Base-by-base conservation (phyloP, 2,888 invertebrate genomes). In the Cephonodes hylas region DNA sequence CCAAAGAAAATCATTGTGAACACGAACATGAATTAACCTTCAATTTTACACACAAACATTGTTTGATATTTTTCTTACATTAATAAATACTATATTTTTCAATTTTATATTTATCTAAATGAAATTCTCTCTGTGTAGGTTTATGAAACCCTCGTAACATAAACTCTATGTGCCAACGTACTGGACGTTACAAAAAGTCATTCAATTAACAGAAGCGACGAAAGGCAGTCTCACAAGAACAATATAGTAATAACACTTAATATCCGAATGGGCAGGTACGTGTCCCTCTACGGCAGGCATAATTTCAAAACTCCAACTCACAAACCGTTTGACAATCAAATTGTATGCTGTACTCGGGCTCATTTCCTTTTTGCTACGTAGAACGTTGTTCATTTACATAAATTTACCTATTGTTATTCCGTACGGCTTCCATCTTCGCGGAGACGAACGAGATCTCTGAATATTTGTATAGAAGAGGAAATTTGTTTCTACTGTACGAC, bases 321-420 rank as follows among this genome's bases (percentile, higher is more conserved):
- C 77, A 79, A 81, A 80, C 74, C 72, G 76, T 79, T 79, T 72
- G 76, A 74, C 85, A 80, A 86, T 85, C 83, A 83, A 88, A 85
- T 80, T 80, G 81, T 86, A 84, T 80, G 80, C 77, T 80, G 76
- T 75, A 76, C 79, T 73, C 76, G 69, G 77, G 77, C 81, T 87
- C 88, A 84, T 90, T 91, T 90, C 88, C 88, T 88, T 88, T 89
- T 89, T 88, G 89, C 89, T 88, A 83, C 89, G 83, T 80, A 85
- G 80, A 77, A 82, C 79, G 79, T 77, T 74, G 78, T 81, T 89
- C 88, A 90, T 91, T 91, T 89, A 90, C 89, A 91, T 91, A 91
- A 89, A 91, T 90, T 90, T 89, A 89, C 85, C 87, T 89, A 89
- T 91, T 91, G 90, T 91, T 88, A 88, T 88, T 87, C 86, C 70